Evolutionary conservation across 1,140 invertebrate species (phyloP).

Genomic region (Armadillidium nasatum): DNA sequence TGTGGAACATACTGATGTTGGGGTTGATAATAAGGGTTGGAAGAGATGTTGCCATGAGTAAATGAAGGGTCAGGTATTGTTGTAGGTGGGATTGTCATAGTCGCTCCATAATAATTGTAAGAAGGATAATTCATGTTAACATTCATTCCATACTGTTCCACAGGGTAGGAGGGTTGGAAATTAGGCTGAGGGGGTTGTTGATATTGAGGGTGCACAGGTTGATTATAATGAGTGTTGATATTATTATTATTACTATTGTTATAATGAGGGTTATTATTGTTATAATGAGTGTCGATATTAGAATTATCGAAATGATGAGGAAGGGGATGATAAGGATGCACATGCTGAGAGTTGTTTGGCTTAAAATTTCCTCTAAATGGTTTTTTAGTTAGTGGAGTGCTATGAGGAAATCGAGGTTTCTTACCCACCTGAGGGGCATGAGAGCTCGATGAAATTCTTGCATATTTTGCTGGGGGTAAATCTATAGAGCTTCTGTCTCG

Average conservation of each 20-base stretch:
- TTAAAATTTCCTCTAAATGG: not conserved
- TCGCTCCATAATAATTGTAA: not conserved
- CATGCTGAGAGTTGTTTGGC: not conserved
- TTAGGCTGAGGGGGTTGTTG: not conserved
- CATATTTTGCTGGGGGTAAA: conserved; percentile 28
- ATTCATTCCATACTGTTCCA: not conserved
- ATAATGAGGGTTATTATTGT: no score
- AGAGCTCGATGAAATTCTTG: conserved; percentile 30
- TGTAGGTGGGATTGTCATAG: not conserved
- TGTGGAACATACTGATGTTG: not conserved
- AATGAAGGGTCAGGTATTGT: not conserved
- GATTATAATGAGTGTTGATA: no score
- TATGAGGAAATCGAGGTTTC: not conserved
- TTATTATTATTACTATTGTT: no score
- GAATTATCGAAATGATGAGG: no score
- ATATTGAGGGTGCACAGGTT: not conserved
- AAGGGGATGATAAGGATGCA: not conserved
- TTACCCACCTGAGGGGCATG: conserved; percentile 42
- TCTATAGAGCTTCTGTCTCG: conserved; percentile 39
- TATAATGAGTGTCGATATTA: no score
- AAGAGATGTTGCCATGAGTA: not conserved
- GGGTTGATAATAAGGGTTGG: not conserved
- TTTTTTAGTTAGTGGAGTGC: not conserved
- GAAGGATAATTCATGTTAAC: not conserved
- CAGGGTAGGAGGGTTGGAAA: not conserved